Evolutionary conservation across 1,140 invertebrate genomes (phyloP).

Genomic region (Drosophila obscura): DNA sequence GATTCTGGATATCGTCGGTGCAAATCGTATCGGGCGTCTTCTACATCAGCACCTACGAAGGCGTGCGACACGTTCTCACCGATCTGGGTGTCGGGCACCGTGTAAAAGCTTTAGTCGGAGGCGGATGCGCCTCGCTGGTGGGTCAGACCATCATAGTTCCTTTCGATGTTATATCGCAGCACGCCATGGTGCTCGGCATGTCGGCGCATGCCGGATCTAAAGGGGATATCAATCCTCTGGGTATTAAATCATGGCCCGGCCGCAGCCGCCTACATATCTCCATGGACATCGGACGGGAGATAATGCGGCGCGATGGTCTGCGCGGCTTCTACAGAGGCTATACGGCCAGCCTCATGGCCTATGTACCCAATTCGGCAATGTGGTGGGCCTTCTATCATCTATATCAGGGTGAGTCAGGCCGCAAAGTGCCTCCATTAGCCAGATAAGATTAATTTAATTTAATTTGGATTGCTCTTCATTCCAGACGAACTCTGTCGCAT

Average conservation of each 20-base stretch:
- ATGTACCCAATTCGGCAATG: conserved; percentile 97
- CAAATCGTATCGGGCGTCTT: conserved; percentile 93
- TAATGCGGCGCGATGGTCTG: conserved; percentile 91
- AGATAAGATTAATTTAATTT: conserved; percentile 23
- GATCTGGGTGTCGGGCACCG: conserved; percentile 85
- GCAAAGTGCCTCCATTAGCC: not conserved
- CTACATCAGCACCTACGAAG: conserved; percentile 98
- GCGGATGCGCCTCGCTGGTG: conserved; percentile 94
- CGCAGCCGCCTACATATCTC: conserved; percentile 87
- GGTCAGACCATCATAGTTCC: conserved; percentile 98
- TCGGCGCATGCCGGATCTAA: conserved; percentile 85
- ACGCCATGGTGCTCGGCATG: conserved; percentile 96
- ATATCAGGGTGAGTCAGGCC: conserved; percentile 91
- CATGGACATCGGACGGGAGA: conserved; percentile 88
- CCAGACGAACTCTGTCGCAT: conserved; percentile 90
- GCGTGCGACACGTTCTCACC: conserved; percentile 91
- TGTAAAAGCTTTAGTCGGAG: conserved; percentile 87
- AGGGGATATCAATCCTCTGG: conserved; percentile 88
- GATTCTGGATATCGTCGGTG: conserved; percentile 96
- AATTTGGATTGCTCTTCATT: conserved; percentile 24
- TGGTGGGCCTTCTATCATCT: conserved; percentile 98
- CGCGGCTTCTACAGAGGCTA: conserved; percentile 97
- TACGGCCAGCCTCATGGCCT: conserved; percentile 94
- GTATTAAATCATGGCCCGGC: conserved; percentile 86
- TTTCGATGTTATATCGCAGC: conserved; percentile 98